Percentiles rank a stretch among this genome's conserved stretches.
Conservation (phyloP, 1,140 invertebrate species). For the Drosophila athabasca region DNA sequence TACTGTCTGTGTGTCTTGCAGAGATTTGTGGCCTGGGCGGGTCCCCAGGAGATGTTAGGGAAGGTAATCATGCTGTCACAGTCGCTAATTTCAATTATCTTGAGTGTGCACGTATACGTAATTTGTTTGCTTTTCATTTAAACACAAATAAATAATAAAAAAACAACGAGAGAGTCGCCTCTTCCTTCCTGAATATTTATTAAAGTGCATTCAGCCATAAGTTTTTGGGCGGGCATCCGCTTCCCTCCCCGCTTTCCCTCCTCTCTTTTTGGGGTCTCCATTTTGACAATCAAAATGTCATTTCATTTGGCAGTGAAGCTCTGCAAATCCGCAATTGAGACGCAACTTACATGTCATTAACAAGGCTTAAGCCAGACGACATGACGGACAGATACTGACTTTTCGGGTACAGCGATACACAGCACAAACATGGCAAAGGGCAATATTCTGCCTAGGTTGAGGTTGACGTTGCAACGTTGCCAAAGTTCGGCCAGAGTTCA, state of each 20-base stretch:
- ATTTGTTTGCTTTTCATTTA: constrained; percentile 67
- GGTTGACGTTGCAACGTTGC: constrained; percentile 27
- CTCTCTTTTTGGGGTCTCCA: constrained; percentile 38
- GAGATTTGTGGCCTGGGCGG: constrained; percentile 62
- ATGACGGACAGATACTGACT: constrained; percentile 36
- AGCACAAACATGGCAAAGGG: constrained; percentile 34
- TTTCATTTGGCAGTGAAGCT: constrained; percentile 58
- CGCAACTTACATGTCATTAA: constrained; percentile 79
- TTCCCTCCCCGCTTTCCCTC: constrained; percentile 12
- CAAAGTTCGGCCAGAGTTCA: constrained; percentile 13
- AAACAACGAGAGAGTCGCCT: constrained; percentile 39
- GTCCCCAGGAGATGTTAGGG: constrained; percentile 51
- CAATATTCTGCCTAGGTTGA: constrained; percentile 50
- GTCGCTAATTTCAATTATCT: constrained; percentile 80
- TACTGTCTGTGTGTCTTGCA: constrained; percentile 11
- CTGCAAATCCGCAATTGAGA: constrained; percentile 76
- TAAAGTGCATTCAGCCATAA: constrained; percentile 47
- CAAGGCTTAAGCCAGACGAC: constrained; percentile 57
- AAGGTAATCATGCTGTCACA: constrained; percentile 79
- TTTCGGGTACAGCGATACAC: constrained; percentile 11
- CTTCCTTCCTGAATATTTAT: constrained; percentile 56
- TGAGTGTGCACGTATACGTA: constrained; percentile 65
- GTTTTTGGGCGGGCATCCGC: not conserved
- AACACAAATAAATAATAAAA: constrained; percentile 19
- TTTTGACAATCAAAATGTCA: constrained; percentile 70